Conservation (phyloP, 2,888 invertebrate species). For the Ophion ventricosus region DNA sequence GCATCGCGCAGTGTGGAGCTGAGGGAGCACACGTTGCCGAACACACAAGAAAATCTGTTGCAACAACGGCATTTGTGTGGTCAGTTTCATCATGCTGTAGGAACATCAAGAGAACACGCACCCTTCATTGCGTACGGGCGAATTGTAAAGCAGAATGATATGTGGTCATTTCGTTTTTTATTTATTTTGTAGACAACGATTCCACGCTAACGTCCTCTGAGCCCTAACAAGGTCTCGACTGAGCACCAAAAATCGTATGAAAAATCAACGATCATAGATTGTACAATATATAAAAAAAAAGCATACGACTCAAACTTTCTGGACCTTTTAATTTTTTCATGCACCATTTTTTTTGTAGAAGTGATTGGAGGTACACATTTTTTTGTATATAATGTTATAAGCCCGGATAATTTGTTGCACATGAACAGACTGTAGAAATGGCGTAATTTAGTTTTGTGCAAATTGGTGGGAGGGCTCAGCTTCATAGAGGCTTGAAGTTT, state of each 20-base stretch:
- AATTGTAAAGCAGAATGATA: slow-evolving; percentile 31
- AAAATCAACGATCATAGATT: not conserved
- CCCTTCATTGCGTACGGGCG: slow-evolving; percentile 27
- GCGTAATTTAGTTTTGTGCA: too few relatives aligned
- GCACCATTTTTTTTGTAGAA: too few relatives aligned
- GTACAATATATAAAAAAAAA: not conserved
- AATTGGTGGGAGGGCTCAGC: not conserved
- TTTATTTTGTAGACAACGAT: not conserved
- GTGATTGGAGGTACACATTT: too few relatives aligned
- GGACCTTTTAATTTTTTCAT: too few relatives aligned
- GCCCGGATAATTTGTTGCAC: too few relatives aligned
- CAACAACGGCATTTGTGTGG: slow-evolving; percentile 16
- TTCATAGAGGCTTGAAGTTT: not conserved
- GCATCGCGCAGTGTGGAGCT: slow-evolving; percentile 23
- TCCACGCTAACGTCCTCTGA: not conserved
- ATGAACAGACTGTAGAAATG: too few relatives aligned
- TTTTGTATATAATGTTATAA: too few relatives aligned
- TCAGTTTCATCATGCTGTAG: slow-evolving; percentile 22
- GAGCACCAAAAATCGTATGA: not conserved
- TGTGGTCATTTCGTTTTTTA: slow-evolving; percentile 38
- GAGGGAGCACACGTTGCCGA: slow-evolving; percentile 25
- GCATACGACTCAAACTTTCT: too few relatives aligned
- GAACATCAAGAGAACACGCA: not conserved
- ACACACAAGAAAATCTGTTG: slow-evolving; percentile 28
- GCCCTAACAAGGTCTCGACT: not conserved